phyloP scores from a whole-genome alignment of 2,797 vertebrate species.

The Dipus sagitta region DNA sequence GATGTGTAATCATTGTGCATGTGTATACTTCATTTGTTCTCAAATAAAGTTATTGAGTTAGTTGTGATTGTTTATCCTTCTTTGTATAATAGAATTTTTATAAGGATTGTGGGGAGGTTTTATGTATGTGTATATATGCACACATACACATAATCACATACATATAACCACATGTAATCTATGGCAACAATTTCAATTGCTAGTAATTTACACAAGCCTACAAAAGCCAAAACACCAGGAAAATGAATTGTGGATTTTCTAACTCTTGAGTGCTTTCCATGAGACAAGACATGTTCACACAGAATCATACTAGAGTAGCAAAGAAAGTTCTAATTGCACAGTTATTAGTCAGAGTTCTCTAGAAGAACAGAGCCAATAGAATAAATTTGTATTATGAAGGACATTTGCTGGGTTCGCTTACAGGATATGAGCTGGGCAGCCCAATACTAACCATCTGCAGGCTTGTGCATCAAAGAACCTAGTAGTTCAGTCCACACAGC shows the following conservation, averaged over 20 bases:
- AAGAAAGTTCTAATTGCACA: not conserved
- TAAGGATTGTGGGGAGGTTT: not conserved
- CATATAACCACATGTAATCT: not conserved
- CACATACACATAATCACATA: not conserved
- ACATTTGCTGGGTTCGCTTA: too few relatives aligned
- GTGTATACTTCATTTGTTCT: not conserved
- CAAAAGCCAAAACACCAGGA: not conserved
- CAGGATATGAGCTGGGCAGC: too few relatives aligned
- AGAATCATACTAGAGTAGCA: not conserved
- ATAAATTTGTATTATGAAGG: too few relatives aligned
- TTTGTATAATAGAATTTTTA: not conserved
- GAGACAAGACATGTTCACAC: not conserved
- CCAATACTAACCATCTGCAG: too few relatives aligned
- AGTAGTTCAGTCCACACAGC: too few relatives aligned
- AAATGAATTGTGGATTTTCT: not conserved
- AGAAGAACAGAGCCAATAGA: too few relatives aligned
- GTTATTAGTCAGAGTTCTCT: too few relatives aligned
- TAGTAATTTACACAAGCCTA: not conserved
- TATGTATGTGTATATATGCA: not conserved
- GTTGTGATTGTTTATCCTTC: not conserved
- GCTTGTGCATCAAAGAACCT: too few relatives aligned
- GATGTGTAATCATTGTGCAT: not conserved
- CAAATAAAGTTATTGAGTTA: not conserved
- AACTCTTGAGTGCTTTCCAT: not conserved
- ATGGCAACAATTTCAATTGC: conserved; percentile 5